Evolutionary conservation across 2,797 vertebrate species (phyloP).

Genomic region (Chelonia mydas): DNA sequence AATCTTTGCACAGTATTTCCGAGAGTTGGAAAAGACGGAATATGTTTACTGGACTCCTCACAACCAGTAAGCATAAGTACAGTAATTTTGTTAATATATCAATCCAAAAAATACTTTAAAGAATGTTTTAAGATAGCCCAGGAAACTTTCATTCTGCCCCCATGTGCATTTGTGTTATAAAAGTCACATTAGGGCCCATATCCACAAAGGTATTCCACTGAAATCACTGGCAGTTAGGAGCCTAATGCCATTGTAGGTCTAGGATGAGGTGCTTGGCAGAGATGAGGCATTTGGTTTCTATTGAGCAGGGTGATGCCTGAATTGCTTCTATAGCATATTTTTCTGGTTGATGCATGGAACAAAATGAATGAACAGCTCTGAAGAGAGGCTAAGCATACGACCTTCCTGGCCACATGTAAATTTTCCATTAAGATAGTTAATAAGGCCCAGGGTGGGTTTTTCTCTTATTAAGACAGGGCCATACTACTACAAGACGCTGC

Average conservation of each 20-base stretch:
- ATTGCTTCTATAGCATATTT: background rate
- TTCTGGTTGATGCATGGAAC: background rate
- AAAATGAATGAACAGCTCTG: background rate
- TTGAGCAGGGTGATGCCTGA: background rate
- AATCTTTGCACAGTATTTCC: background rate
- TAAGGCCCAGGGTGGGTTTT: background rate
- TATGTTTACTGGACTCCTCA: accelerated
- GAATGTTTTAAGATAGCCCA: background rate
- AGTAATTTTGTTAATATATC: background rate
- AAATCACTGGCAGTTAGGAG: background rate
- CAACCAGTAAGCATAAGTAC: background rate
- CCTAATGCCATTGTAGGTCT: background rate
- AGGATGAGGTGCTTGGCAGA: background rate
- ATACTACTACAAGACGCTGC: background rate
- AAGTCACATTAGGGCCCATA: background rate
- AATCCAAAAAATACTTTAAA: background rate
- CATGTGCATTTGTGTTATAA: background rate
- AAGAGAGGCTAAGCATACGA: background rate
- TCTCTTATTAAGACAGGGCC: background rate
- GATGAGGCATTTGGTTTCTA: background rate
- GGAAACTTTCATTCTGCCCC: background rate
- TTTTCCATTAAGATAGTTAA: background rate
- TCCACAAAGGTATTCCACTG: background rate
- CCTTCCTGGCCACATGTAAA: background rate
- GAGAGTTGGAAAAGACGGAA: background rate